Evolutionary conservation across 2,888 invertebrate species (phyloP).

Genomic region (Eupithecia tripunctaria): DNA sequence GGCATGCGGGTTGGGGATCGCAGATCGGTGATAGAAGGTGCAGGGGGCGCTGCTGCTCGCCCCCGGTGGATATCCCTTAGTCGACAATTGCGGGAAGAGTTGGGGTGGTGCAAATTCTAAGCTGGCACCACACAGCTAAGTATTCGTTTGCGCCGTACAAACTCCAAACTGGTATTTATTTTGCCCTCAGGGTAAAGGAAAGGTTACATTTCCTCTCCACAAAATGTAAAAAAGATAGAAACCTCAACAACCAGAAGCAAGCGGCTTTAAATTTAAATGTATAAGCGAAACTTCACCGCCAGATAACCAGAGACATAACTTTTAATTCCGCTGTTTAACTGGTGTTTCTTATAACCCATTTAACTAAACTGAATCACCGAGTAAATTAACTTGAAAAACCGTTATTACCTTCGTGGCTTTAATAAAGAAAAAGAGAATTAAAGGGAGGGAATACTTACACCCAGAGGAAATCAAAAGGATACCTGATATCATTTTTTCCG

Average conservation of each 20-base stretch:
- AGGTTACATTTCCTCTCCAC: background rate
- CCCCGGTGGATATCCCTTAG: too few relatives aligned
- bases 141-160: background rate
- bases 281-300: slow-evolving; percentile 10
- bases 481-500: slow-evolving; percentile 8
- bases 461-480: slow-evolving; percentile 39
- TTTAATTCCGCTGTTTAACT: slow-evolving; percentile 29
- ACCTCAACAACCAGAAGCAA: background rate
- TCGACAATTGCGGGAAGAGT: too few relatives aligned
- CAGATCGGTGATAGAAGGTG: too few relatives aligned
- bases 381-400: slow-evolving; percentile 41
- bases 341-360: slow-evolving; percentile 27
- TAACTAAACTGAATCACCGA: slow-evolving; percentile 25
- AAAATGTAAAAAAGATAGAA: background rate
- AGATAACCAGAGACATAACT: slow-evolving; percentile 14
- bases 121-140: too few relatives aligned
- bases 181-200: background rate
- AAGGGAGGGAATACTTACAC: slow-evolving; percentile 35
- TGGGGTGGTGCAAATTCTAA: too few relatives aligned
- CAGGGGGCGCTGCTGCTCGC: too few relatives aligned
- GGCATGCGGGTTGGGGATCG: too few relatives aligned
- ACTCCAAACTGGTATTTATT: background rate
- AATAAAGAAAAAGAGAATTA: slow-evolving; percentile 38
- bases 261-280: slow-evolving; percentile 5
- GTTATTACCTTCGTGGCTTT: slow-evolving; percentile 33